Base-by-base conservation (phyloP, 2,797 vertebrate genomes). In the Buceros bicornis region DNA sequence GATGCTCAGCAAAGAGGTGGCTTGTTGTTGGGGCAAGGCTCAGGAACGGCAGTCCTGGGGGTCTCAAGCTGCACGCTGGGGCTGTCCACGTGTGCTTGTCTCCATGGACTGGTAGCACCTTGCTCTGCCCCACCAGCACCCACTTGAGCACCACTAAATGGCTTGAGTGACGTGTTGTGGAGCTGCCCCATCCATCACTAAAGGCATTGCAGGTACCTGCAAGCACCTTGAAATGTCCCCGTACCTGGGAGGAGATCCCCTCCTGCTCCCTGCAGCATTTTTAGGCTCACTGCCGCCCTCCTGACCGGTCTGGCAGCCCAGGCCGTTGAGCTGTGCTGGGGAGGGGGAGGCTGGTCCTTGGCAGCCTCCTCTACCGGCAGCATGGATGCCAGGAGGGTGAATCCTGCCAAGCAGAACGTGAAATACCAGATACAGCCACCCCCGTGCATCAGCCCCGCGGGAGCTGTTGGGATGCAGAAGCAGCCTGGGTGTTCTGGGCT, bases 81-180 rank as follows among this genome's bases (percentile, higher is more conserved):
- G 7, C 26, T 67, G 48, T 45, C 50, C 15, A 4, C 1, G 3
- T 21, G 21, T 47, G 58, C 18, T 76, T 14, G 33, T 81, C 31
- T 7, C 58, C 0, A 0, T 29, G 58, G 58, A 45, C 31, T 3
- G 35, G 40, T 54, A 83, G 43, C 14, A 25, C 31, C 47, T 43
- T 14, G 5, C 45, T 31, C 42, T 77, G 35, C 28, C 48, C 58
- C n/a, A 51, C 11, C 43, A 82, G 60, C 82, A 72, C 66, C 43
- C 60, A 51, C 21, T 18, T 12, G 35, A 47, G 48, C 54, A 28
- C 28, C 11, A 2, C 6, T 21, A 11, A 56, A 3, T 6, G 31
- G 13, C 48, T 72, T 0, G 5, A 24, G 33, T 0, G 7, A 54
- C 2, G 2, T 22, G n/a, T 43, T 1, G 1, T 53, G 11, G 58